Percentiles rank a stretch among this genome's conserved stretches.
phyloP scores from a whole-genome alignment of 1,140 invertebrate genomes.

The Lutraria rhynchaena region DNA sequence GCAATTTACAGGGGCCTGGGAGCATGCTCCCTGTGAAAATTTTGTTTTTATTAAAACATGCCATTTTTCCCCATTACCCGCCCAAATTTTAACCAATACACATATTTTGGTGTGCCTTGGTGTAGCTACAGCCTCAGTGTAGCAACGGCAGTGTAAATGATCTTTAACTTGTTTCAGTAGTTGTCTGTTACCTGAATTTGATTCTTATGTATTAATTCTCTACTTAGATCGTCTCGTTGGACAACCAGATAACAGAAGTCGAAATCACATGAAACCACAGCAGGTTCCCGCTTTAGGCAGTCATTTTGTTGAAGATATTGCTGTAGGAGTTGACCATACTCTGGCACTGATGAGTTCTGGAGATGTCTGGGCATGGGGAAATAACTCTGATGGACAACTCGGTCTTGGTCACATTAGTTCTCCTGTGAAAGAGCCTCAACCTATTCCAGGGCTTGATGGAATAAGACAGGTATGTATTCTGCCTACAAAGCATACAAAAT shows the following conservation, averaged over 20 bases:
- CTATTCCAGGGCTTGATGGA: slow-evolving; percentile 84
- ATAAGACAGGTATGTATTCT: slow-evolving; percentile 86
- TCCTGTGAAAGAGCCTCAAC: slow-evolving; percentile 84
- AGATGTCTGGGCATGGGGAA: slow-evolving; percentile 87
- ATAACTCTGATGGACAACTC: slow-evolving; percentile 86
- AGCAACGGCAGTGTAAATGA: too few species aligned
- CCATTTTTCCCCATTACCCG: too few species aligned
- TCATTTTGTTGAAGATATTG: slow-evolving; percentile 85
- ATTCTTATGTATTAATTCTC: too few species aligned
- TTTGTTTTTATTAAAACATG: too few species aligned
- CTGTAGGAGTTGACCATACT: slow-evolving; percentile 86
- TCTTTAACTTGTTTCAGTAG: too few species aligned
- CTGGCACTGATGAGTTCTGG: slow-evolving; percentile 85
- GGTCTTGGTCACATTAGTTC: slow-evolving; percentile 85
- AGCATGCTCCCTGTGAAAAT: too few species aligned
- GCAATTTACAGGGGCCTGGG: too few species aligned
- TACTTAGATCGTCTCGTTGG: slow-evolving; percentile 86
- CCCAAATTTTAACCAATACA: too few species aligned
- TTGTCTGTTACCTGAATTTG: too few species aligned
- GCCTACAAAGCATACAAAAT: too few species aligned
- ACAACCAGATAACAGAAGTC: slow-evolving; percentile 82
- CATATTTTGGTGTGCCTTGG: too few species aligned
- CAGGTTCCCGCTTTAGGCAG: slow-evolving; percentile 82
- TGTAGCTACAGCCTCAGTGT: too few species aligned
- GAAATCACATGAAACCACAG: slow-evolving; percentile 83